phyloP scores from a whole-genome alignment of 2,113 vertebrate species.

The Oncorhynchus kisutch region DNA sequence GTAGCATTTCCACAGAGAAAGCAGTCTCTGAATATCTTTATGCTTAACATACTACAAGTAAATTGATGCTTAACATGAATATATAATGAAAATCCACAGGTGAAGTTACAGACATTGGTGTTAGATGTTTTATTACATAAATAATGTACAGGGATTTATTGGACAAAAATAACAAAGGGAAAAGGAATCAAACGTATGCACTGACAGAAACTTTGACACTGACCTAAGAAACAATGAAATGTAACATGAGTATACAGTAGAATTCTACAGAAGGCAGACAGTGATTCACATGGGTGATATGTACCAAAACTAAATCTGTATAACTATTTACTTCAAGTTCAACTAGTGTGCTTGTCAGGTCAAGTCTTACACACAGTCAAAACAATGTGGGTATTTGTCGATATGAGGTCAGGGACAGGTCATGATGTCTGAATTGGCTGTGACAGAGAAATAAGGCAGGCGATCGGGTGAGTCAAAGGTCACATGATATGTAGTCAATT shows the following conservation, averaged over 20 bases:
- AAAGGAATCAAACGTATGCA: slow-evolving; percentile 52
- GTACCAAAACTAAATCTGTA: slow-evolving; percentile 34
- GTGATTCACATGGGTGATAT: slow-evolving; percentile 64
- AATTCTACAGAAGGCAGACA: slow-evolving; percentile 56
- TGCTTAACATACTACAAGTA: slow-evolving; percentile 34
- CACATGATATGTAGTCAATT: slow-evolving; percentile 14
- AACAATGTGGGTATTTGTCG: slow-evolving; percentile 47
- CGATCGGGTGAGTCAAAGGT: slow-evolving; percentile 39
- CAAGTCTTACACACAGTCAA: slow-evolving; percentile 59
- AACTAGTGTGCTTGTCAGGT: slow-evolving; percentile 62
- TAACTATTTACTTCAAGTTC: slow-evolving; percentile 51
- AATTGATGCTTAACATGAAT: slow-evolving; percentile 45
- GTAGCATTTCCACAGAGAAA: neutral
- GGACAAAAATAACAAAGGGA: slow-evolving; percentile 62
- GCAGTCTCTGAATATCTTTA: slow-evolving; percentile 12
- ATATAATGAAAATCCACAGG: slow-evolving; percentile 73
- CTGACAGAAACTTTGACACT: slow-evolving; percentile 63
- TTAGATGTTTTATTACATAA: slow-evolving; percentile 78
- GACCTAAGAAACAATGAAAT: slow-evolving; percentile 63
- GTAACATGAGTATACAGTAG: slow-evolving; percentile 62
- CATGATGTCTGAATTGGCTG: slow-evolving; percentile 58
- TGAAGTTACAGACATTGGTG: slow-evolving; percentile 69
- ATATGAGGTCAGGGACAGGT: slow-evolving; percentile 47
- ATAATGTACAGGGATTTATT: slow-evolving; percentile 65
- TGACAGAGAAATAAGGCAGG: slow-evolving; percentile 61